Percentiles rank a stretch among this genome's conserved stretches.
These are phyloP conservation scores for Apomyelois bistriatella DNA, from an alignment of 2,888 invertebrate genomes.

Conservation along the genomic window DNA sequence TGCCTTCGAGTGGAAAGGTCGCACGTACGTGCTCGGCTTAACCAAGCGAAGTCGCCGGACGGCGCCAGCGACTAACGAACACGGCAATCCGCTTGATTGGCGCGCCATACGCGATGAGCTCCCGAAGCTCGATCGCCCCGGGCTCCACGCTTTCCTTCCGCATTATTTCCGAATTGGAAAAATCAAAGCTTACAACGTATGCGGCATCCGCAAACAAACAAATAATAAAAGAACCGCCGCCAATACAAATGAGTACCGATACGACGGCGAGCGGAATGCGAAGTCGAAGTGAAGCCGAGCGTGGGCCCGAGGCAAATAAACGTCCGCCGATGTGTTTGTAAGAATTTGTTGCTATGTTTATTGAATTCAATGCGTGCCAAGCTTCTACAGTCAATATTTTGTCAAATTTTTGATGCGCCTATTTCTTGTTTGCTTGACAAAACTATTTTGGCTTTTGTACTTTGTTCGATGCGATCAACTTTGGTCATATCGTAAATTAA, in stretches of 20 bases:
- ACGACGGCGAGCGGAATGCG: constrained; percentile 64
- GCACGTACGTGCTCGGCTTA: constrained; percentile 71
- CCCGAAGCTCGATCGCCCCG: constrained; percentile 48
- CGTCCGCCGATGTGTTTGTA: constrained; percentile 73
- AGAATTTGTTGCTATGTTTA: constrained; percentile 75
- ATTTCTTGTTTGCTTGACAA: constrained; percentile 10
- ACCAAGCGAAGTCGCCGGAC: constrained; percentile 57
- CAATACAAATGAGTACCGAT: constrained; percentile 78
- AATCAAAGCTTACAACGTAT: constrained; percentile 74
- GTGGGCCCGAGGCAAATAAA: constrained; percentile 70
- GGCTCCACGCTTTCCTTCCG: constrained; percentile 62
- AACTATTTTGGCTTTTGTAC: constrained; percentile 14
- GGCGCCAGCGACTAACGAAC: constrained; percentile 56
- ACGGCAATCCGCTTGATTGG: constrained; percentile 62
- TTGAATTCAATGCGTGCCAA: constrained; percentile 66
- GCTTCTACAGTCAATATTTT: constrained; percentile 56
- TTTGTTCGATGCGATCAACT: constrained; percentile 28
- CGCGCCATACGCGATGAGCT: constrained; percentile 34
- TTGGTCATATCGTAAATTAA: constrained; percentile 39
- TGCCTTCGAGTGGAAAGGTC: constrained; percentile 71
- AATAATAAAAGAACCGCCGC: constrained; percentile 70
- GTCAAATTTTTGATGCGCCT: constrained; percentile 26
- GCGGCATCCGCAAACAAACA: constrained; percentile 75
- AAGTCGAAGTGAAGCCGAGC: constrained; percentile 62
- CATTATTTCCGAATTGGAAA: constrained; percentile 76